Percentiles rank a stretch among this genome's conserved stretches.
Evolutionary conservation across 2,888 invertebrate species (phyloP).

Genomic region (Lepidocyrtoides sp.): DNA sequence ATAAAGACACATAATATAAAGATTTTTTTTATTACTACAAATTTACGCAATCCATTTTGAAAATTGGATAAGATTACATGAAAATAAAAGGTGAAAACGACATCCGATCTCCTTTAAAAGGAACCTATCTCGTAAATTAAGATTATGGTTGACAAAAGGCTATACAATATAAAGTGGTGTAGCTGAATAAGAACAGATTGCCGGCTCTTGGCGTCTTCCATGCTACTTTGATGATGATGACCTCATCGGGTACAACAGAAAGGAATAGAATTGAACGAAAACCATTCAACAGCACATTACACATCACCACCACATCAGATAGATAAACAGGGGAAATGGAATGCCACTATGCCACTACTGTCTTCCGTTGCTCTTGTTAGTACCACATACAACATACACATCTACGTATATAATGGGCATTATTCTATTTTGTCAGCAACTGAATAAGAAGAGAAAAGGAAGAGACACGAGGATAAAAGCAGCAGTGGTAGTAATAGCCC

Average conservation of each 20-base stretch:
- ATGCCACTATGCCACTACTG: constrained; percentile 20
- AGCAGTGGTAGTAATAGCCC: not conserved
- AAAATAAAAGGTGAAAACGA: constrained; percentile 64
- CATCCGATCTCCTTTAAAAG: constrained; percentile 53
- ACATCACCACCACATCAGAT: constrained; percentile 4
- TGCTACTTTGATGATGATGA: not conserved
- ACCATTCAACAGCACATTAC: constrained; percentile 3
- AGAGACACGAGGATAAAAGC: not conserved
- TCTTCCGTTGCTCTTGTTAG: not conserved
- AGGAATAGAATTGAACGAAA: constrained; percentile 11
- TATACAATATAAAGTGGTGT: constrained; percentile 35
- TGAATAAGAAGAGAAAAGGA: not conserved
- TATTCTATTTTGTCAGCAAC: no score
- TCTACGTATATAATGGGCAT: no score
- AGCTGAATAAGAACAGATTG: not conserved
- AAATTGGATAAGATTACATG: constrained; percentile 66
- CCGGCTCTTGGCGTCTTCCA: not conserved
- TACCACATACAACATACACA: no score
- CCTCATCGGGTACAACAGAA: constrained; percentile 14
- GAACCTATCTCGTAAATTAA: constrained; percentile 21
- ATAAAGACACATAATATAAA: constrained; percentile 31
- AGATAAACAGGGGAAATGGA: constrained; percentile 7
- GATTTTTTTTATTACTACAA: constrained; percentile 18
- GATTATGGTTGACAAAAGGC: constrained; percentile 51
- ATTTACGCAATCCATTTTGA: constrained; percentile 63